Base-by-base conservation (phyloP, 2,797 vertebrate genomes). In the Poeciliopsis presidionis region DNA sequence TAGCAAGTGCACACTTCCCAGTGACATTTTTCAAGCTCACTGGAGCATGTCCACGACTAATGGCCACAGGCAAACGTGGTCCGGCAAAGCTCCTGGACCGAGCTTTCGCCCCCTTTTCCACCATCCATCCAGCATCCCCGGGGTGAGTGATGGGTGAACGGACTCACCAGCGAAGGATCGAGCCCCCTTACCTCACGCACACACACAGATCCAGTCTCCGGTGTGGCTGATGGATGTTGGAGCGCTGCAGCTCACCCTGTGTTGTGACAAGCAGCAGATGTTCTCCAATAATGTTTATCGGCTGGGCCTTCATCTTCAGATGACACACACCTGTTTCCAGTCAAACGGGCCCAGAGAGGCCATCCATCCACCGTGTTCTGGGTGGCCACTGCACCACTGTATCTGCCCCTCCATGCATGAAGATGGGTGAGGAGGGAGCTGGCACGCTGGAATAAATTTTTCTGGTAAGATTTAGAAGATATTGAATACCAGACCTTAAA, bases 201-300 rank as follows among this genome's bases (percentile, higher is more conserved):
- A 65, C 53, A 25, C 43, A 33, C 77, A 41, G 81, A 87, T 81
- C 77, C 84, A 43, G 84, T 82, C 88, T 83, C 87, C 73, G 72
- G 87, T 90, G 90, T 72, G 75, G 83, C 94, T 96, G 95, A 96
- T 95, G 91, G 95, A 96, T 96, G 89, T 88, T 81, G 39, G 84
- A 81, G 86, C 39, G 78, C 90, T 79, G 78, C 72, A 33, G 82
- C 88, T 90, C 71, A 79, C 84, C 86, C 88, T 11, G 82, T 93
- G 94, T 95, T 95, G 95, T 95, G 96, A 96, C 95, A 95, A 91
- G 94, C 92, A 94, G 95, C 95, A 96, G 95, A 96, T 96, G 96
- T 96, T 96, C 94, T 94, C 91, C 94, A 95, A 96, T 95, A 96
- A 96, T 95, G 95, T 96, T 96, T 96, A 96, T 95, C 92, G 88